Conservation (phyloP, 2,888 invertebrate genomes). For the Xanthia togata region DNA sequence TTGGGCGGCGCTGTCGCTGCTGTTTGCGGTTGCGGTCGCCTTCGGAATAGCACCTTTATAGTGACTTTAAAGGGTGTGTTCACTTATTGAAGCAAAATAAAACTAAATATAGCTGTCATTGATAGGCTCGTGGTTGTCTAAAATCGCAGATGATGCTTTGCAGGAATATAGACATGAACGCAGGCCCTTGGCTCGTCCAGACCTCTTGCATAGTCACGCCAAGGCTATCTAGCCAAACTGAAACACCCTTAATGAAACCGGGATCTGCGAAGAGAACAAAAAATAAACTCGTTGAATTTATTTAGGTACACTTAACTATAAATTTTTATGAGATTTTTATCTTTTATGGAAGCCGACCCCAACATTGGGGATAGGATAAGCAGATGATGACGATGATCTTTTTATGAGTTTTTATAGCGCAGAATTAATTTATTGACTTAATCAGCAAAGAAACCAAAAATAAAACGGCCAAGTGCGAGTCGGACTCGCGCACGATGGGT, state of each 20-base stretch:
- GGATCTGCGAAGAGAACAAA: constrained; percentile 65
- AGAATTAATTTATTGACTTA: neutral
- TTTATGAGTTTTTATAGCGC: neutral
- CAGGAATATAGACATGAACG: constrained; percentile 66
- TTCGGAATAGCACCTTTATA: no score
- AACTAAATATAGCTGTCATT: neutral
- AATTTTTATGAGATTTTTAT: neutral
- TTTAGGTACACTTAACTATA: no score
- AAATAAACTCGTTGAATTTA: no score
- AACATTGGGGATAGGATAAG: neutral
- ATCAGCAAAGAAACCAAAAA: neutral
- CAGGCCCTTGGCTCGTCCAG: constrained; percentile 60
- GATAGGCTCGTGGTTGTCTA: neutral
- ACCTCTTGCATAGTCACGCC: constrained; percentile 61
- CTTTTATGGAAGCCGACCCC: neutral
- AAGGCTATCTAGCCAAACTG: constrained; percentile 30
- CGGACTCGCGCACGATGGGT: no score
- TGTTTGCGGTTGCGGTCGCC: no score
- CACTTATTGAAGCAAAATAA: no score
- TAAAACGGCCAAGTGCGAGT: no score
- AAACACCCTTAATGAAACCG: constrained; percentile 42
- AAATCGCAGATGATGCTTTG: constrained; percentile 74
- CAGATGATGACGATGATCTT: neutral
- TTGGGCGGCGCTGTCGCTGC: no score
- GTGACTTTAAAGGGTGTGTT: no score